phyloP scores from a whole-genome alignment of 2,888 invertebrate species.

The Hemaris fuciformis region DNA sequence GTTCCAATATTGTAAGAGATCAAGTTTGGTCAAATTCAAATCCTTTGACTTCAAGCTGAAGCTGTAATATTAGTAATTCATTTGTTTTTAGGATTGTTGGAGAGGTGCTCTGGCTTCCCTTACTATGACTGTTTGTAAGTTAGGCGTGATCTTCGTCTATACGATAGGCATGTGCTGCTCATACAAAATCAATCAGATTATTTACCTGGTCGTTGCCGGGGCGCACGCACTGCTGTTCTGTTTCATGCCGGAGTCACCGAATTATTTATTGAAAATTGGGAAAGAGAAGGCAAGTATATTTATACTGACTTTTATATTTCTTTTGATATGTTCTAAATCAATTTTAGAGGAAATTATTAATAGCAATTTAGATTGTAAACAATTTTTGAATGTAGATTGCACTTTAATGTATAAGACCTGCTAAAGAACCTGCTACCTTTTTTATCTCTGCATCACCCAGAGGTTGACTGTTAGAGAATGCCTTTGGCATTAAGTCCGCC shows the following conservation, averaged over 20 bases:
- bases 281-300: slow-evolving; percentile 48
- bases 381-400: too few relatives aligned
- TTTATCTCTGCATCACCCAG: too few relatives aligned
- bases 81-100: slow-evolving; percentile 34
- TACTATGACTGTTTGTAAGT: slow-evolving; percentile 61
- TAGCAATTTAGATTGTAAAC: too few relatives aligned
- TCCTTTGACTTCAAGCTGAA: background rate
- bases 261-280: slow-evolving; percentile 56
- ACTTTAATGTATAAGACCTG: too few relatives aligned
- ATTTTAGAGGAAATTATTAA: slow-evolving; percentile 24
- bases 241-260: slow-evolving; percentile 68
- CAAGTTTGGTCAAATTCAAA: too few relatives aligned
- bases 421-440: too few relatives aligned
- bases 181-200: slow-evolving; percentile 48
- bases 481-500: too few relatives aligned
- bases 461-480: too few relatives aligned
- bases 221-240: slow-evolving; percentile 47
- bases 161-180: slow-evolving; percentile 49
- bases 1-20: too few relatives aligned
- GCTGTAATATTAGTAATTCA: background rate
- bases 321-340: too few relatives aligned
- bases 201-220: slow-evolving; percentile 46
- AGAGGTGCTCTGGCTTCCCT: slow-evolving; percentile 57
- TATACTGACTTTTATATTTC: too few relatives aligned
- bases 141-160: slow-evolving; percentile 65